Base-by-base conservation (phyloP, 35 echinoderm and acorn worm genomes). In the Lytechinus variegatus region DNA sequence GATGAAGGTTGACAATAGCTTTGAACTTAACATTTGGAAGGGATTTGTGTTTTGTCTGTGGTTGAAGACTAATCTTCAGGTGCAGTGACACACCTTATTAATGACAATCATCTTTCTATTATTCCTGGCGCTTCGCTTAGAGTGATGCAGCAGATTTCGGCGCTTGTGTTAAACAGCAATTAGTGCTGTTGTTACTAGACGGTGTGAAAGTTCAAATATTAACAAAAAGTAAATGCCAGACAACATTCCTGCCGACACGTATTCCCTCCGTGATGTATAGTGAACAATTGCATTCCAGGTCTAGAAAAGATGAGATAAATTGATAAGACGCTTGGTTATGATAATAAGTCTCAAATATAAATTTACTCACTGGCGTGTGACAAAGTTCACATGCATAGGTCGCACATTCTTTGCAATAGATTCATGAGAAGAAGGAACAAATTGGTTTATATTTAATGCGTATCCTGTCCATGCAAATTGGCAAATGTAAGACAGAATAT, bases 91-190 rank as follows among this genome's bases (percentile, higher is more conserved):
- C 66, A 79, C 66, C 66, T 79, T 79, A 24, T 79, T 79, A 79
- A 79, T 16, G 66, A 79, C n/a, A 6, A 79, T 79, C 66, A 79
- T 24, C 16, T 79, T n/a, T 79, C 14, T 79, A 24, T 24, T 79
- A 24, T 79, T 79, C n/a, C 16, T 79, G 66, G 66, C 66, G 66
- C 66, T 24, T 79, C 66, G n/a, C 19, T 79, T 6, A 79, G 66
- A 79, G 66, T 79, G 66, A 79, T 79, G 66, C 66, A 79, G 66
- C 66, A 79, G 12, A 19, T 24, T 79, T 24, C 8, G 66, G 66
- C 66, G 66, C 66, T 79, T 79, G 66, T 79, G 66, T 79, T 79
- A n/a, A 79, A n/a, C 66, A 79, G 66, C 66, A 5, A 79, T 79
- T 19, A 79, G 66, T 24, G 6, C 19, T 4, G 21, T 19, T 79